A percentile compares a stretch with the other conserved stretches of the same genome.
Evolutionary conservation across 2,113 vertebrate species (phyloP).

Genomic region (Sebastes schlegelii): DNA sequence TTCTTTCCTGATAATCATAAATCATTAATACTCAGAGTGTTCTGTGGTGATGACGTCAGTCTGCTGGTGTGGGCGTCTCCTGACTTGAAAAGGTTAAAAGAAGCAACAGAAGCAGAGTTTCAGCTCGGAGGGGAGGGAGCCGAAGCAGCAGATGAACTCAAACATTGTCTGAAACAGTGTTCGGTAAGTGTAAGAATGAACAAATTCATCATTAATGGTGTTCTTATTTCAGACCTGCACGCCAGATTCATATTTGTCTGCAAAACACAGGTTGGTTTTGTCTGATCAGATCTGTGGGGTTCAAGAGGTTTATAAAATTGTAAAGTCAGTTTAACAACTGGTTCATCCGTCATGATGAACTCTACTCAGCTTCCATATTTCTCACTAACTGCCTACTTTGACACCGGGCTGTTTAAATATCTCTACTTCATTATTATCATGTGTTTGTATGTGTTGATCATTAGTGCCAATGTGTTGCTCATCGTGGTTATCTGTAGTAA

Average conservation of each 20-base stretch:
- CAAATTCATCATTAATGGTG: background rate
- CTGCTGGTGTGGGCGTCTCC: background rate
- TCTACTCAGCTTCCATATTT: background rate
- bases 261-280: background rate
- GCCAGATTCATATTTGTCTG: background rate
- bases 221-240: too few relatives aligned
- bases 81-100: background rate
- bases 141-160: background rate
- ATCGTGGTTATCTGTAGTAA: too few relatives aligned
- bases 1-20: background rate
- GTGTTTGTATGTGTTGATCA: too few relatives aligned
- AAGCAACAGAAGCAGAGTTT: background rate
- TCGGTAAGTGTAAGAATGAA: background rate
- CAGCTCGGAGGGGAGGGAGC: background rate
- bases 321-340: too few relatives aligned
- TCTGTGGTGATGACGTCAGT: background rate
- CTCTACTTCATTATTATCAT: too few relatives aligned
- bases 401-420: background rate
- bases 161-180: background rate
- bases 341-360: background rate
- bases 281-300: background rate
- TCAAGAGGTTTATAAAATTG: background rate
- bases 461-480: too few relatives aligned
- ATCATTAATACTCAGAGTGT: background rate
- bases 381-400: background rate